Base-by-base conservation (phyloP, 2,888 invertebrate genomes). In the Daptonema setosum region DNA sequence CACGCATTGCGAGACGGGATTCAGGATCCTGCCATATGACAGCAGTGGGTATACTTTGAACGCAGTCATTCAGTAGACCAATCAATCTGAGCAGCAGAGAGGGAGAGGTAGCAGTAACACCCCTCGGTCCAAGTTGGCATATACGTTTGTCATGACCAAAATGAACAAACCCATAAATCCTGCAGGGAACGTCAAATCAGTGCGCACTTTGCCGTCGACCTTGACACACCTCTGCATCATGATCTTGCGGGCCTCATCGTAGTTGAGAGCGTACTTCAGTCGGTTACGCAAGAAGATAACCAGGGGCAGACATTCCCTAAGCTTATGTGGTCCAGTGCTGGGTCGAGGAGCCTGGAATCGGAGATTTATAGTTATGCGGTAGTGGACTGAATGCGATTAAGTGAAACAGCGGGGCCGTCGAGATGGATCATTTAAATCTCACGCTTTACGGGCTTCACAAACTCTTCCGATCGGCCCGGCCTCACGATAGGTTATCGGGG, bases 161-260 rank as follows among this genome's bases (percentile, higher is more conserved):
- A 29, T 47, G 11, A 48, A 74, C 82, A 79, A 72, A 93, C 95
- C 97, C 97, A 97, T 97, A 72, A 90, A 95, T 59, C 97, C 97
- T 70, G 93, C 83, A 56, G 97, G 97, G 74, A 84, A 99, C 66
- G 87, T 93, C 60, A 86, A 83, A 70, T 97, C 97, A 28, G 93
- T 97, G 67, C 97, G 80, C 56, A 97, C 85, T 79, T 90, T 90
- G 62, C 88, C 90, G 71, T 95, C 93, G 60, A 95, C 87, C 76
- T 91, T 93, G 71, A 99, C 87, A 58, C 93, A 78, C 59, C 97
- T 81, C 76, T 97, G 95, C 83, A 87, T 93, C 54, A 93, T 85
- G 69, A 97, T 97, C 76, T 93, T 95, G 61, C 85, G 87, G 29
- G 91, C 93, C 76, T 97, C 97, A 66, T 83, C 81, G 65, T 87